Conservation (phyloP, 1,140 invertebrate species). For the Trachymyrmex septentrionalis region DNA sequence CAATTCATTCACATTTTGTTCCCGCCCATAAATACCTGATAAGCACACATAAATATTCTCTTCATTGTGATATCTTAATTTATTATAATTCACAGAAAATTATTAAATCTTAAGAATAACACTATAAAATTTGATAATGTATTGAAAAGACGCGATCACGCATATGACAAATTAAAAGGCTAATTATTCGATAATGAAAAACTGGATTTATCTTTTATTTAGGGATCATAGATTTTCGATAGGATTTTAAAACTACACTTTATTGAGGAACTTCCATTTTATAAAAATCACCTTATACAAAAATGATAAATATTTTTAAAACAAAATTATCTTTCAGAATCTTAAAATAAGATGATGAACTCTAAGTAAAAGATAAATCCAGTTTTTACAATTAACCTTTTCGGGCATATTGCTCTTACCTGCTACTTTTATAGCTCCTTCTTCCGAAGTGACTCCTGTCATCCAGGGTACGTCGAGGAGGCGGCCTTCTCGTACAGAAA, state of each 20-base stretch:
- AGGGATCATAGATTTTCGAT: background rate
- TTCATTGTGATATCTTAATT: background rate
- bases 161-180: background rate
- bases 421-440: conserved; percentile 89
- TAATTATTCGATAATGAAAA: background rate
- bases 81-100: background rate
- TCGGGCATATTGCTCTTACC: conserved; percentile 82
- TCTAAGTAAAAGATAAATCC: background rate
- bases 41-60: conserved; percentile 2
- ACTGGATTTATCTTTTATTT: background rate
- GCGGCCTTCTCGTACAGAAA: conserved; percentile 84
- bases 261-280: background rate
- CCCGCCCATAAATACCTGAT: conserved; percentile 78
- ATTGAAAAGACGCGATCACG: background rate
- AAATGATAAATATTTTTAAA: too few relatives aligned
- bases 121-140: background rate
- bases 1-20: conserved; percentile 78
- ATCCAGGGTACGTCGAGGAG: conserved; percentile 89
- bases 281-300: background rate
- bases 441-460: conserved; percentile 89
- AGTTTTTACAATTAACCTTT: background rate
- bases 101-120: background rate
- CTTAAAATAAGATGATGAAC: too few relatives aligned
- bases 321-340: too few relatives aligned
- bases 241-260: background rate